phyloP scores from a whole-genome alignment of 2,888 invertebrate genomes.

The Drosophila affinis region DNA sequence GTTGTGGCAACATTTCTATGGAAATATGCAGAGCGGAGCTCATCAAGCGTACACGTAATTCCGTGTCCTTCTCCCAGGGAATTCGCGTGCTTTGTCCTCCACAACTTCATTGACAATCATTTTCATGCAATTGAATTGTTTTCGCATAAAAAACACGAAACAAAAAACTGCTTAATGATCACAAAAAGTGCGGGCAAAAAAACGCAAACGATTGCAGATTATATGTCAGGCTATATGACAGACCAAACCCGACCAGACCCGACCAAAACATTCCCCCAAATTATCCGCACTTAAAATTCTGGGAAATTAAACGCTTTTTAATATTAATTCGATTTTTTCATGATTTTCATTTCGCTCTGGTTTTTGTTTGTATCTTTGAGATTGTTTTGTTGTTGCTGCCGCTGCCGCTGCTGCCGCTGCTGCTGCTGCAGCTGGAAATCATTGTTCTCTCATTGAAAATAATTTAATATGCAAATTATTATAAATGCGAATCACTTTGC shows the following conservation, averaged over 20 bases:
- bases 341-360: conserved; percentile 58
- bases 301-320: conserved; percentile 76
- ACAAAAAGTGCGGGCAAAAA: conserved; percentile 30
- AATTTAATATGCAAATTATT: conserved; percentile 77
- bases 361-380: conserved; percentile 69
- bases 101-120: conserved; percentile 67
- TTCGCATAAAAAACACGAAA: conserved; percentile 20
- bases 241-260: background rate
- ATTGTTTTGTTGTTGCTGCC: conserved; percentile 30
- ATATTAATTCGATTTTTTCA: conserved; percentile 72
- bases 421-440: conserved; percentile 50
- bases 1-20: background rate
- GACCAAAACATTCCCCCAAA: conserved; percentile 9
- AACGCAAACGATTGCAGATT: conserved; percentile 48
- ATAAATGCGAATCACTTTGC: conserved; percentile 73
- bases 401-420: background rate
- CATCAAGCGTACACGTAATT: conserved; percentile 57
- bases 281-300: conserved; percentile 54
- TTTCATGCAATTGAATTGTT: conserved; percentile 67
- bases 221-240: conserved; percentile 61
- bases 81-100: conserved; percentile 50
- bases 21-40: conserved; percentile 50
- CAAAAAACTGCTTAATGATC: conserved; percentile 67
- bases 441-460: conserved; percentile 67
- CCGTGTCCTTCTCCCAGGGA: background rate